Conservation (phyloP, 2,888 invertebrate genomes). For the Unio delphinus region DNA sequence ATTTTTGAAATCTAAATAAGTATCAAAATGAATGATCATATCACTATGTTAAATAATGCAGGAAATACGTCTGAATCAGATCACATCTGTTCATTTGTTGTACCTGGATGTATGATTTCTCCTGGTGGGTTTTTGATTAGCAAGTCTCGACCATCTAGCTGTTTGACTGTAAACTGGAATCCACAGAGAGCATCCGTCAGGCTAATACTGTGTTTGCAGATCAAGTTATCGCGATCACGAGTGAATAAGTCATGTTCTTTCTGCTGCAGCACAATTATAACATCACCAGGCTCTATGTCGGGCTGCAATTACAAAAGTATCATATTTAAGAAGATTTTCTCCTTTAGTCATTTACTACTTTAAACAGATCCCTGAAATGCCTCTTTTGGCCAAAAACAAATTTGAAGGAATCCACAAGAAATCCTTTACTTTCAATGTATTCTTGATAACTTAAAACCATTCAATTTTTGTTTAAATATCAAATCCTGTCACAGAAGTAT, state of each 20-base stretch:
- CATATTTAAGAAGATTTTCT: background rate
- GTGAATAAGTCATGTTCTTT: conserved; percentile 86
- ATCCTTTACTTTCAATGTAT: no score
- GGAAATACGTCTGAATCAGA: no score
- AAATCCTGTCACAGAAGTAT: no score
- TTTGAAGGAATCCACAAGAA: no score
- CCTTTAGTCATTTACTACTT: no score
- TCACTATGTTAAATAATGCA: no score
- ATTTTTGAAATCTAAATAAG: no score
- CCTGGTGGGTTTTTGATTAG: conserved; percentile 85
- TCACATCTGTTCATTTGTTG: conserved; percentile 41
- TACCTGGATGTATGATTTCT: conserved; percentile 87
- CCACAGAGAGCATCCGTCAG: conserved; percentile 94
- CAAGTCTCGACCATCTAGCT: conserved; percentile 89
- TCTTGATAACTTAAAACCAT: no score
- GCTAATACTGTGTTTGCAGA: conserved; percentile 82
- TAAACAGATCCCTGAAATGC: no score
- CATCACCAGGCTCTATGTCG: conserved; percentile 88
- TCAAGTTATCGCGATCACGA: conserved; percentile 80
- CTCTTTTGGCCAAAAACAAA: no score
- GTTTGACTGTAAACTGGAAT: conserved; percentile 86
- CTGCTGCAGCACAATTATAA: conserved; percentile 88
- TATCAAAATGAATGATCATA: no score
- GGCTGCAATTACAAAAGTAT: conserved; percentile 75
- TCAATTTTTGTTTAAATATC: no score